A percentile compares a stretch with the other conserved stretches of the same genome.
Conservation (phyloP, 2,113 vertebrate genomes). For the Calyptommatus sinebrachiatus region DNA sequence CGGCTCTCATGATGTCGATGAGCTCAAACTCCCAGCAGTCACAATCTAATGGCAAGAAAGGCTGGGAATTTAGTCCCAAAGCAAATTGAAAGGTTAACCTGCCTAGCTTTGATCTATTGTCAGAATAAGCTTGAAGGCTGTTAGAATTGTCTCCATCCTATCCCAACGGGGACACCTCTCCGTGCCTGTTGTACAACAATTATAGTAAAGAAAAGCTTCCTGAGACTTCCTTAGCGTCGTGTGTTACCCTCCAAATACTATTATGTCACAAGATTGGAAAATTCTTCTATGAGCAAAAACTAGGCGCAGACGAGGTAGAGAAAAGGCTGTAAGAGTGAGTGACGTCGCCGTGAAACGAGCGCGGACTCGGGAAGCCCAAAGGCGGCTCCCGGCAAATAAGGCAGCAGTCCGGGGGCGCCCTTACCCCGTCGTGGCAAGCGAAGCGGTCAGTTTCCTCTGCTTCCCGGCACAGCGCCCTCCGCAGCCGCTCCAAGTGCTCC, state of each 20-base stretch:
- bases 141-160: too few species aligned
- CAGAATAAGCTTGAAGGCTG: neutral
- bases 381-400: neutral
- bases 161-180: too few species aligned
- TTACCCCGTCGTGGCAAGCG: conserved; percentile 61
- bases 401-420: neutral
- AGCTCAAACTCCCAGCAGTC: too few species aligned
- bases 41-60: too few species aligned
- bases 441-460: conserved; percentile 54
- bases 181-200: neutral
- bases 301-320: too few species aligned
- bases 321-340: neutral
- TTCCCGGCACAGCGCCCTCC: conserved; percentile 69
- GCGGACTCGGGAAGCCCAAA: neutral
- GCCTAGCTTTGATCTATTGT: too few species aligned
- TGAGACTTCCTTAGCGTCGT: neutral
- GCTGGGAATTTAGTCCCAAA: too few species aligned
- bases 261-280: conserved; percentile 3
- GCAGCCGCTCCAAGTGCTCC: conserved; percentile 81
- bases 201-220: neutral
- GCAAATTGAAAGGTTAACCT: too few species aligned
- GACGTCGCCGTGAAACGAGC: neutral
- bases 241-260: neutral
- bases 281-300: conserved; percentile 3
- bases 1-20: too few species aligned